phyloP scores from a whole-genome alignment of 2,113 vertebrate species.

The Pangasianodon gigas region DNA sequence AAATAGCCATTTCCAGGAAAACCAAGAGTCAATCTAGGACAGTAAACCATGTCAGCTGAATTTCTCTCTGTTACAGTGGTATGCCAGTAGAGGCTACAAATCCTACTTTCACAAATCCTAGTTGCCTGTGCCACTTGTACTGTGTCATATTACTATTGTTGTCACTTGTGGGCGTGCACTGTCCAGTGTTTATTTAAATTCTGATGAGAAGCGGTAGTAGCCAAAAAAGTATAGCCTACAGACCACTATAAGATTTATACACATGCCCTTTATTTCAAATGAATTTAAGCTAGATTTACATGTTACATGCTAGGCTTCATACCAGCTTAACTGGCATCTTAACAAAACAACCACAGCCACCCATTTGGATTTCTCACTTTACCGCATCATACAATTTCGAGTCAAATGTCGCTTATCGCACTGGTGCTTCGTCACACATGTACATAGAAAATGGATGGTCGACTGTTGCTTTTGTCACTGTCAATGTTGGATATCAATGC shows the following conservation, averaged over 20 bases:
- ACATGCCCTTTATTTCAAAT: neutral
- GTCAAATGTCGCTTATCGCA: neutral
- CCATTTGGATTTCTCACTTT: neutral
- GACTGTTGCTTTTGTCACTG: neutral
- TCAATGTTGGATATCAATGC: neutral
- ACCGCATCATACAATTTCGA: neutral
- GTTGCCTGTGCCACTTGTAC: neutral
- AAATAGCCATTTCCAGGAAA: slow-evolving; percentile 23
- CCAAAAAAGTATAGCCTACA: neutral
- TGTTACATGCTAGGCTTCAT: neutral
- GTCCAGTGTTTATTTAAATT: neutral
- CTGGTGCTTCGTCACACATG: neutral
- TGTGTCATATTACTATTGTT: neutral
- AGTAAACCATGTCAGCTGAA: neutral
- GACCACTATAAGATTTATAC: neutral
- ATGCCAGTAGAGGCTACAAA: neutral
- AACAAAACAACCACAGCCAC: neutral
- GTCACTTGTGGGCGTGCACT: neutral
- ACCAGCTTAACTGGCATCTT: neutral
- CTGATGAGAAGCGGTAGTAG: neutral
- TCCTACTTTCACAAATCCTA: neutral
- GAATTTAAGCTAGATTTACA: neutral
- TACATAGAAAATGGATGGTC: neutral
- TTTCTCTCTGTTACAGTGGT: neutral
- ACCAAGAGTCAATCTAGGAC: slow-evolving; percentile 5